phyloP scores from a whole-genome alignment of 2,888 invertebrate species.

The Caenorhabditis wallacei region DNA sequence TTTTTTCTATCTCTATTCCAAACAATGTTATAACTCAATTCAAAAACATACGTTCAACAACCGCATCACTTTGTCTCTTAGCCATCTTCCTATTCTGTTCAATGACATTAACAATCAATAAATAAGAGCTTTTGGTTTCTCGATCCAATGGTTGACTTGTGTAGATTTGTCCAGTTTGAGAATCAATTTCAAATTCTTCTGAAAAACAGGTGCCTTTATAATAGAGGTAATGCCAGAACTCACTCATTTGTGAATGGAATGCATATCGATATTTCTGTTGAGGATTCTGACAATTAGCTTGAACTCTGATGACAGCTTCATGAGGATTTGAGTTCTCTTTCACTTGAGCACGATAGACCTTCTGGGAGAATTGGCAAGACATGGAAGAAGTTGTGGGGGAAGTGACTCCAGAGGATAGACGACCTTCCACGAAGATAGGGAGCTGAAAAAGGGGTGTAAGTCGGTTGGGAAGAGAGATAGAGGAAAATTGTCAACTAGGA shows the following conservation, averaged over 20 bases:
- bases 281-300: conserved; percentile 59
- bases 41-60: conserved; percentile 71
- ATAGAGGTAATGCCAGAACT: too few species aligned
- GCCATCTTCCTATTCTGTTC: conserved; percentile 56
- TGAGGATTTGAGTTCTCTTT: conserved; percentile 69
- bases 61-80: conserved; percentile 60
- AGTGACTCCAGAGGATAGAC: conserved; percentile 1
- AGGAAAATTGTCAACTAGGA: too few species aligned
- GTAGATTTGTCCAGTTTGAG: conserved; percentile 73
- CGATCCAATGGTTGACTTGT: conserved; percentile 76
- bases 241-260: conserved; percentile 55
- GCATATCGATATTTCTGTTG: conserved; percentile 59
- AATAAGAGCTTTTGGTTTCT: conserved; percentile 76
- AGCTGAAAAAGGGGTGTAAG: conserved; percentile 62
- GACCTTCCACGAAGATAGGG: conserved; percentile 61
- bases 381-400: background rate
- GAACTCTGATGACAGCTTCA: conserved; percentile 67
- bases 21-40: too few species aligned
- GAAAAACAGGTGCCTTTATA: background rate
- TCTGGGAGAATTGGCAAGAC: conserved; percentile 71
- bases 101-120: conserved; percentile 78
- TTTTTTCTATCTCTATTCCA: too few species aligned
- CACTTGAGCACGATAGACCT: conserved; percentile 77
- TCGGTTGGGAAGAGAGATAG: too few species aligned
- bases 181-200: conserved; percentile 79